phyloP scores from a whole-genome alignment of 2,797 vertebrate species.

The Hydrophis major region DNA sequence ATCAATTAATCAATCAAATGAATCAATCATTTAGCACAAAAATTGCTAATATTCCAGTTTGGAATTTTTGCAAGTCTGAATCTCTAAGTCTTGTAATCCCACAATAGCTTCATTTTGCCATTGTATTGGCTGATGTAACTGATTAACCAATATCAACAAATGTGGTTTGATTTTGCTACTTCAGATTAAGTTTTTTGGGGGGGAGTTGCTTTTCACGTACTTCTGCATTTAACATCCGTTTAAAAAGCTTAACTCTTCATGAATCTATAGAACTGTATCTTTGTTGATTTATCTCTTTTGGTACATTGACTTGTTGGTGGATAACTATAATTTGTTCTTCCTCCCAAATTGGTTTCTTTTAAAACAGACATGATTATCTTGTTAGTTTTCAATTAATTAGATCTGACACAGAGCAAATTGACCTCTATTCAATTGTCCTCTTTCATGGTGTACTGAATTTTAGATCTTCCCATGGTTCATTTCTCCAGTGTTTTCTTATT shows the following conservation, averaged over 20 bases:
- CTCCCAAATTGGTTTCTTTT: not conserved
- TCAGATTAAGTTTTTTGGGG: not conserved
- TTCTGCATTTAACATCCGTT: slow-evolving; percentile 10
- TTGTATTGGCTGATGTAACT: not conserved
- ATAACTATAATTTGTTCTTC: slow-evolving; percentile 7
- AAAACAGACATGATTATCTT: not conserved
- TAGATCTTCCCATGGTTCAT: slow-evolving; percentile 6
- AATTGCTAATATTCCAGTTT: not conserved
- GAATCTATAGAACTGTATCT: slow-evolving; percentile 19
- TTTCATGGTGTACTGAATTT: not conserved
- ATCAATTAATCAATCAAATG: not conserved
- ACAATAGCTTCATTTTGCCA: not conserved
- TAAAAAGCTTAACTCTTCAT: slow-evolving; percentile 9
- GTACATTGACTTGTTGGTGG: not conserved
- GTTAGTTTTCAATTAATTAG: slow-evolving; percentile 13
- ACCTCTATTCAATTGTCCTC: slow-evolving; percentile 9
- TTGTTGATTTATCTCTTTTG: slow-evolving; percentile 14
- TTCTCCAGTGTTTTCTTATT: not conserved
- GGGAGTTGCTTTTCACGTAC: not conserved
- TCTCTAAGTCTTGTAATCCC: not conserved
- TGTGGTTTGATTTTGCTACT: rapidly evolving
- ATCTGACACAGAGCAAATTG: not conserved
- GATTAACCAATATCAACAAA: not conserved
- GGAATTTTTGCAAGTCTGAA: not conserved
- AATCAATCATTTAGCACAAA: not conserved